Evolutionary conservation across 1,140 invertebrate species (phyloP).

Genomic region (Teleopsis dalmanni): DNA sequence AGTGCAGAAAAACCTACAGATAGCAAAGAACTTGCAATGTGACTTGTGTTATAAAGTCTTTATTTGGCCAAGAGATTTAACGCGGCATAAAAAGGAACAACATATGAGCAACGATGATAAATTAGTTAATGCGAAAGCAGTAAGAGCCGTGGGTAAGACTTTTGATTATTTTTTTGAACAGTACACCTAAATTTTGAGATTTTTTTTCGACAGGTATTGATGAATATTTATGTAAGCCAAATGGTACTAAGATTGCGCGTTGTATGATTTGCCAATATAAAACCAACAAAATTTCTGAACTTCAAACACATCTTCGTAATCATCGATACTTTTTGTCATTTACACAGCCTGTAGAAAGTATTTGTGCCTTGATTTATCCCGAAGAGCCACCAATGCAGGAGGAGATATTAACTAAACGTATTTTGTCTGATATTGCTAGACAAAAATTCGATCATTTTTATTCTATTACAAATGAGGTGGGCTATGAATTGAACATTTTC

Average conservation of each 20-base stretch:
- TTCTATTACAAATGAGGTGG: conserved; percentile 34
- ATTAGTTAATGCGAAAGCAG: conserved; percentile 36
- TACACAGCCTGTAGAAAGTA: conserved; percentile 4
- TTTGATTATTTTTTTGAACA: too few relatives aligned
- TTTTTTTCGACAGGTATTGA: conserved; percentile 2
- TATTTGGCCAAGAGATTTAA: conserved; percentile 47
- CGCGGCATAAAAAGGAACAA: conserved; percentile 46
- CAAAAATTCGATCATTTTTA: conserved; percentile 25
- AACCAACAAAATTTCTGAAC: conserved; percentile 29
- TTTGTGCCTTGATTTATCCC: conserved; percentile 24
- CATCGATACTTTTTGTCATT: conserved; percentile 21
- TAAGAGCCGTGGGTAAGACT: too few relatives aligned
- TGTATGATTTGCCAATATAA: conserved; percentile 36
- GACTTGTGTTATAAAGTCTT: conserved; percentile 47
- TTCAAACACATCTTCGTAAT: conserved; percentile 20
- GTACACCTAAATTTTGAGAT: neutral
- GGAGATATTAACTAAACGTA: conserved; percentile 17
- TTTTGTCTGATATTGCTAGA: conserved; percentile 20
- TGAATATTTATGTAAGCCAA: conserved; percentile 21
- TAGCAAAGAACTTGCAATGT: conserved; percentile 40
- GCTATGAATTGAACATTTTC: conserved; percentile 27
- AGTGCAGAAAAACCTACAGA: conserved; percentile 11
- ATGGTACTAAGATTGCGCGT: conserved; percentile 32
- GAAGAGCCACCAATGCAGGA: conserved; percentile 14
- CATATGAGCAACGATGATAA: conserved; percentile 46